These are phyloP conservation scores for Aproaerema taeniolella DNA, from an alignment of 2,888 invertebrate genomes.

Conservation along the genomic window DNA sequence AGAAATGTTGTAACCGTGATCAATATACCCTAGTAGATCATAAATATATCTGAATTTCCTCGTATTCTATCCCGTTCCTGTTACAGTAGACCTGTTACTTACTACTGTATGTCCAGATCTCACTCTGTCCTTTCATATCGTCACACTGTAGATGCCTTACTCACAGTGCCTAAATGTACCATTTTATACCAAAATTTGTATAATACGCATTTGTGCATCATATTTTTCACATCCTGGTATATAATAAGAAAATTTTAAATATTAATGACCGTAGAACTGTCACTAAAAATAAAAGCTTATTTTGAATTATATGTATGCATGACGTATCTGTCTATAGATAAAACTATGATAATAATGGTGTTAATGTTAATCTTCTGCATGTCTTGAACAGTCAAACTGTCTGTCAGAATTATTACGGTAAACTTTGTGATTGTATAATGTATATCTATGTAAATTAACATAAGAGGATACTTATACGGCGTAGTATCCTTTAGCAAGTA, in stretches of 20 bases:
- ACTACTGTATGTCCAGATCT: constrained; percentile 5
- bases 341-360: constrained; percentile 3
- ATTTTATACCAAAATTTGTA: constrained; percentile 72
- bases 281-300: constrained; percentile 8
- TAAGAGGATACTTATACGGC: constrained; percentile 15
- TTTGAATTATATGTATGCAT: constrained; percentile 1
- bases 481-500: constrained; percentile 12
- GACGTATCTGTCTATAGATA: constrained; percentile 9
- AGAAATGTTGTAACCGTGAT: no score
- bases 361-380: not conserved
- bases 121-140: constrained; percentile 62
- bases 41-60: no score
- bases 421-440: constrained; percentile 36
- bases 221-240: constrained; percentile 61
- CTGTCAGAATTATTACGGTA: constrained; percentile 21
- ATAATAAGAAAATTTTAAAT: constrained; percentile 48
- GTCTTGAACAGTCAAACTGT: constrained; percentile 37
- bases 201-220: constrained; percentile 59
- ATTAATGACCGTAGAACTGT: constrained; percentile 37
- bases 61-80: no score
- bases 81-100: no score
- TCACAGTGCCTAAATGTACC: constrained; percentile 86
- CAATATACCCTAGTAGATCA: no score
- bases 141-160: constrained; percentile 90
- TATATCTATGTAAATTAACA: constrained; percentile 29